Conservation (phyloP, 2,113 vertebrate species). For the Vireo altiloquus region DNA sequence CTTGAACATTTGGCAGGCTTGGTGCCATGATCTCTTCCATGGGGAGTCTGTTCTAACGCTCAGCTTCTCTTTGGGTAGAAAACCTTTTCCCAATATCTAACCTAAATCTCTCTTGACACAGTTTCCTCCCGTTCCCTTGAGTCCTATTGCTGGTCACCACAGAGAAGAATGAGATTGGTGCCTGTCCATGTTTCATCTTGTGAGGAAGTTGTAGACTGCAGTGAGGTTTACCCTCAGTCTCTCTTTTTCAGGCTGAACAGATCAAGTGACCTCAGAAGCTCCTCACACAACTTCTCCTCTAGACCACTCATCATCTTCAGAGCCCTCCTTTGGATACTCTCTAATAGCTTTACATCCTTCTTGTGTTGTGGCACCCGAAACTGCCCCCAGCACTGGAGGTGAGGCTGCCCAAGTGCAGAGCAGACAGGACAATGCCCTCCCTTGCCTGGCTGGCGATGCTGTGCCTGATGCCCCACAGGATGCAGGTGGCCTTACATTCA, state of each 20-base stretch:
- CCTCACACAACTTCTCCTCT: accelerated
- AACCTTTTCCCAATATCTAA: not conserved
- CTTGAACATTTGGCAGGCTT: not conserved
- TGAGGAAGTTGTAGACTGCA: not conserved
- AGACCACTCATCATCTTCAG: not conserved
- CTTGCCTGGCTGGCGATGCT: accelerated
- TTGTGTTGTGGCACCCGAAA: not conserved
- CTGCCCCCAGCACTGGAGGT: accelerated
- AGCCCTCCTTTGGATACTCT: not conserved
- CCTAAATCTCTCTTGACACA: not conserved
- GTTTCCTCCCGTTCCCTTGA: not conserved
- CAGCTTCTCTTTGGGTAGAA: not conserved
- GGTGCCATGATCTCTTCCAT: not conserved
- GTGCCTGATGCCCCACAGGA: not conserved
- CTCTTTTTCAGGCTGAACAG: not conserved
- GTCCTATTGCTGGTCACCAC: not conserved
- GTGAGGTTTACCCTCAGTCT: not conserved
- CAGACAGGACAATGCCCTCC: accelerated
- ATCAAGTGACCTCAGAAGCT: not conserved
- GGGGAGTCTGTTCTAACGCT: not conserved
- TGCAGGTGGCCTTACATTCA: accelerated
- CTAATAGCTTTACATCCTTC: no score
- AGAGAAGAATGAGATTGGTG: no score
- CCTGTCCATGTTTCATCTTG: not conserved
- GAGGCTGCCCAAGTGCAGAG: accelerated